These are phyloP conservation scores for Oryzias curvinotus DNA, from an alignment of 2,113 vertebrate species.

Conservation along the genomic window DNA sequence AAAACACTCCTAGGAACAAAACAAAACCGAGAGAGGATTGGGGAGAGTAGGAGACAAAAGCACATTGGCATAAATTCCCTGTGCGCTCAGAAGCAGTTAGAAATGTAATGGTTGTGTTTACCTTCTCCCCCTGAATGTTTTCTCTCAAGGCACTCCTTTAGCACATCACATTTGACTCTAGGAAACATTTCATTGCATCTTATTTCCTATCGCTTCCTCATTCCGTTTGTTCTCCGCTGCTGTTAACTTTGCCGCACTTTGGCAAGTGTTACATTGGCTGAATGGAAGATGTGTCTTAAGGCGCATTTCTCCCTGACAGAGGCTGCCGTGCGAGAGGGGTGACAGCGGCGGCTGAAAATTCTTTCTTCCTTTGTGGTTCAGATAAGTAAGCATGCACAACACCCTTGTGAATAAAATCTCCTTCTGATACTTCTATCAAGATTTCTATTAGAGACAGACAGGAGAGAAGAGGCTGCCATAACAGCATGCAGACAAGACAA, in stretches of 20 bases:
- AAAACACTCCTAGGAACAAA: slow-evolving; percentile 47
- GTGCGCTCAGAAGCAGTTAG: slow-evolving; percentile 57
- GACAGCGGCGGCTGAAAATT: slow-evolving; percentile 88
- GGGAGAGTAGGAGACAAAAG: slow-evolving; percentile 6
- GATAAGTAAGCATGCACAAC: slow-evolving; percentile 89
- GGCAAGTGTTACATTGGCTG: slow-evolving; percentile 84
- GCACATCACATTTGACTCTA: slow-evolving; percentile 86
- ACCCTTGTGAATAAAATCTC: slow-evolving; percentile 96
- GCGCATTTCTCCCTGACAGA: slow-evolving; percentile 92
- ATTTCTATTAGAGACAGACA: slow-evolving; percentile 88
- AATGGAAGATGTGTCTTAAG: slow-evolving; percentile 92
- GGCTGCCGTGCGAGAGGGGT: slow-evolving; percentile 82
- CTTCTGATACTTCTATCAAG: slow-evolving; percentile 95
- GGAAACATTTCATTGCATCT: slow-evolving; percentile 86
- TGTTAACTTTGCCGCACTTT: slow-evolving; percentile 90
- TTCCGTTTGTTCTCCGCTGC: slow-evolving; percentile 92
- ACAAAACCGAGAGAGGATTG: slow-evolving; percentile 52
- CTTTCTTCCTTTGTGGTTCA: slow-evolving; percentile 88
- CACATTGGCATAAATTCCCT: slow-evolving; percentile 46
- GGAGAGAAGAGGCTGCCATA: slow-evolving; percentile 79
- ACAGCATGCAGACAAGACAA: slow-evolving; percentile 72
- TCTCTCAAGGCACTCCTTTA: slow-evolving; percentile 79
- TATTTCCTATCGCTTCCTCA: slow-evolving; percentile 84
- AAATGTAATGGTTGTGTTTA: slow-evolving; percentile 75
- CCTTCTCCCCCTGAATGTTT: slow-evolving; percentile 69